Base-by-base conservation (phyloP, 2,888 invertebrate species). In the Parelbella ahira region DNA sequence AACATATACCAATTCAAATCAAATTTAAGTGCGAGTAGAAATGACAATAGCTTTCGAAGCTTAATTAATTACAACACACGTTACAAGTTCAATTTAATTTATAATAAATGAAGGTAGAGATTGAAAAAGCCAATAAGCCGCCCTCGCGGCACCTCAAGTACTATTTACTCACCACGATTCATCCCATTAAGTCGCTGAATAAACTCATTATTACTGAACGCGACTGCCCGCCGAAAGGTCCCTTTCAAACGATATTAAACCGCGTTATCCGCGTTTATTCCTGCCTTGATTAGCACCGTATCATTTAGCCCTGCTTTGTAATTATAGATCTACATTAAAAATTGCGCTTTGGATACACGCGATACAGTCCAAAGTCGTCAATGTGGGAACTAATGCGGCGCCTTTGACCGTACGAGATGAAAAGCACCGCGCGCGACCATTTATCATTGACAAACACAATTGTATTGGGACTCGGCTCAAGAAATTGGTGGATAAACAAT, bases 381-480 rank as follows among this genome's bases (percentile, higher is more conserved):
- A 56, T 37, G 32, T 2, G 12, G 21, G 34, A 42, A 36, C 12
- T 37, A 29, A 32, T 65, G 75, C 87, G 87, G 87, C 70, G 71
- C 74, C 76, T 87, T 86, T 86, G 84, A 79, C 64, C 60, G 59
- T 50, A 58, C 48, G 73, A 83, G 87, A 87, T 87, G 84, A 87
- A 86, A 86, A 79, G 81, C 68, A 53, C 86, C 84, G 86, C 79
- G 61, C 72, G 70, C 71, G 67, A 73, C 82, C 84, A 87, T 87
- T 87, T 86, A 87, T 87, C 87, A 87, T 86, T 83, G 84, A 83
- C 86, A 87, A 83, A 84, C 72, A 83, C 86, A 86, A 83, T 86
- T 76, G 86, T 86, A 82, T 83, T 74, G 76, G 75, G 76, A 79
- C 77, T 75, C 65, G 71, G 72, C 68, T 73, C 69, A 68, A 77